These are phyloP conservation scores for Bellardia pandia DNA, from an alignment of 2,888 invertebrate genomes.

Conservation along the genomic window DNA sequence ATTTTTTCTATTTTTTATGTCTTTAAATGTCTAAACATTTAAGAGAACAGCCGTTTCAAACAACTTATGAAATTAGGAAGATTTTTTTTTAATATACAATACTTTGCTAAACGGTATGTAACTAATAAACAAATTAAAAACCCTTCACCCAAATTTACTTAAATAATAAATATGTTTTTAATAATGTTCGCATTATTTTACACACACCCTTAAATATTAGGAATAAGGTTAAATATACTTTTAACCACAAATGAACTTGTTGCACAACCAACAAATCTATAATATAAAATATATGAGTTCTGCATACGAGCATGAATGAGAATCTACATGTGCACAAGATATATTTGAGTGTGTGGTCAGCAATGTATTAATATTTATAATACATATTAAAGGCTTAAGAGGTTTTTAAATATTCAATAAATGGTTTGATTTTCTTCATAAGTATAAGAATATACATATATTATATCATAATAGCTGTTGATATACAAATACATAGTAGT, in stretches of 20 bases:
- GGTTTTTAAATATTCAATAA: conserved; percentile 45
- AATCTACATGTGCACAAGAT: background rate
- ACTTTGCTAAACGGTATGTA: too few species aligned
- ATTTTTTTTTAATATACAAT: too few species aligned
- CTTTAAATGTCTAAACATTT: too few species aligned
- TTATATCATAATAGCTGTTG: too few species aligned
- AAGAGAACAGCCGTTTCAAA: too few species aligned
- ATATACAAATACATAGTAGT: background rate
- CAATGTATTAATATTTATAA: background rate
- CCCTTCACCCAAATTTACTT: too few species aligned
- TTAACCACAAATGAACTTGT: conserved; percentile 29
- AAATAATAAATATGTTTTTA: too few species aligned
- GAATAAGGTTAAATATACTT: background rate
- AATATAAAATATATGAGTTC: background rate
- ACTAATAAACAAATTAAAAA: too few species aligned
- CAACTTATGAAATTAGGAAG: too few species aligned
- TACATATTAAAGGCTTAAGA: conserved; percentile 35
- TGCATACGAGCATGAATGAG: background rate
- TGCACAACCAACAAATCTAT: conserved; percentile 20
- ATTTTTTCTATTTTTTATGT: too few species aligned
- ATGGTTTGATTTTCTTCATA: background rate
- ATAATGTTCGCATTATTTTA: background rate
- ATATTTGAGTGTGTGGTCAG: conserved; percentile 30
- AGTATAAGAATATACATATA: background rate
- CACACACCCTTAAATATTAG: background rate